Evolutionary conservation across 1,140 invertebrate genomes (phyloP).

Genomic region (Zaprionus capensis): DNA sequence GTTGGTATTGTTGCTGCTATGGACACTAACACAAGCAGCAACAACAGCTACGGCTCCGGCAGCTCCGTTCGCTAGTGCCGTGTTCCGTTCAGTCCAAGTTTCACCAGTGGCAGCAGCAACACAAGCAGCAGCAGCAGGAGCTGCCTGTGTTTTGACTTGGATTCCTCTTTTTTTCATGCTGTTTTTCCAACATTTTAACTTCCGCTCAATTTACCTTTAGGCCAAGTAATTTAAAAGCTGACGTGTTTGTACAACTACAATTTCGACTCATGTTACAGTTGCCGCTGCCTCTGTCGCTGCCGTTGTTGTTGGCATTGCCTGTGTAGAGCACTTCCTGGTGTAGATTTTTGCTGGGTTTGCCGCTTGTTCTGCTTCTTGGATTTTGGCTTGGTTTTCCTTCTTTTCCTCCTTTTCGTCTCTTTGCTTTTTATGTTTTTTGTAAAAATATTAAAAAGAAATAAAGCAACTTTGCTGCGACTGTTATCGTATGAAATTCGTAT

Average conservation of each 20-base stretch:
- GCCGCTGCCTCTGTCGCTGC: conserved; percentile 40
- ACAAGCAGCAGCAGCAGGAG: conserved; percentile 9
- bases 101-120: conserved; percentile 13
- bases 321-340: conserved; percentile 78
- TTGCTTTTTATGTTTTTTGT: conserved; percentile 18
- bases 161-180: conserved; percentile 68
- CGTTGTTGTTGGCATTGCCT: conserved; percentile 71
- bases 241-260: conserved; percentile 83
- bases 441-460: conserved; percentile 69
- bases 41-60: neutral
- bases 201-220: conserved; percentile 83
- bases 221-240: conserved; percentile 83
- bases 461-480: conserved; percentile 54
- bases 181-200: conserved; percentile 83
- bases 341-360: conserved; percentile 70
- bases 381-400: conserved; percentile 47
- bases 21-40: conserved; percentile 39
- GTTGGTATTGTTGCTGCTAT: conserved; percentile 55
- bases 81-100: conserved; percentile 49
- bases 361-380: conserved; percentile 62
- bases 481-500: conserved; percentile 29
- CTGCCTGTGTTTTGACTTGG: conserved; percentile 48
- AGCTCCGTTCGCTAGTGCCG: conserved; percentile 31
- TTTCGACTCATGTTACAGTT: conserved; percentile 81
- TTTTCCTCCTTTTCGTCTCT: neutral